These are phyloP conservation scores for Monochamus alternatus DNA, from an alignment of 2,888 invertebrate species.

Conservation along the genomic window DNA sequence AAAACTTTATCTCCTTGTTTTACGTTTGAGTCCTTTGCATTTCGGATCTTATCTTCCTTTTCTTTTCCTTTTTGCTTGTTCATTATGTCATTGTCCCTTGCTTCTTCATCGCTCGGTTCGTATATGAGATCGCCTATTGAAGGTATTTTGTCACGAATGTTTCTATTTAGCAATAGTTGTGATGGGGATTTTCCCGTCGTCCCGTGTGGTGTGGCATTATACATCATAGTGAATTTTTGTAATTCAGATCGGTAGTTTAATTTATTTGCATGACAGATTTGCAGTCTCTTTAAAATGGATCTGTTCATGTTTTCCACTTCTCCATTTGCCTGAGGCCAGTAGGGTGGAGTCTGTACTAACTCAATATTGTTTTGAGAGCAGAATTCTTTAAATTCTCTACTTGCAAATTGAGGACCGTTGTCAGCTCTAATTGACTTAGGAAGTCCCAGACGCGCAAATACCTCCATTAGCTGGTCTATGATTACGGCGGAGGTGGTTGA, in stretches of 20 bases:
- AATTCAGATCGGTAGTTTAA: neutral
- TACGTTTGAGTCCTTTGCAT: neutral
- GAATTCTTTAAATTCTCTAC: slow-evolving; percentile 45
- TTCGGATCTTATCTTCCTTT: slow-evolving; percentile 43
- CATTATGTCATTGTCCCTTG: slow-evolving; percentile 47
- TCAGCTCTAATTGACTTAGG: slow-evolving; percentile 44
- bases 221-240: no score
- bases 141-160: neutral
- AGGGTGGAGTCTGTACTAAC: slow-evolving; percentile 44
- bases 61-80: slow-evolving; percentile 55
- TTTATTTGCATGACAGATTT: slow-evolving; percentile 42
- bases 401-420: slow-evolving; percentile 48
- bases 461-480: slow-evolving; percentile 36
- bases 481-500: slow-evolving; percentile 39
- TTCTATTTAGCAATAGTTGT: neutral
- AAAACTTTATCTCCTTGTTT: neutral
- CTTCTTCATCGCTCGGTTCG: slow-evolving; percentile 39
- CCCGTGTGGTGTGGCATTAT: neutral
- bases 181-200: neutral
- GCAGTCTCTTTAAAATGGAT: slow-evolving; percentile 54
- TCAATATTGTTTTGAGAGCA: slow-evolving; percentile 40
- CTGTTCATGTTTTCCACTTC: slow-evolving; percentile 59
- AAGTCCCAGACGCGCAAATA: slow-evolving; percentile 41
- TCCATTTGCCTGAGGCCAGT: slow-evolving; percentile 57
- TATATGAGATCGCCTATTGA: no score